Conservation (phyloP, 1,140 invertebrate genomes). For the Atta cephalotes region DNA sequence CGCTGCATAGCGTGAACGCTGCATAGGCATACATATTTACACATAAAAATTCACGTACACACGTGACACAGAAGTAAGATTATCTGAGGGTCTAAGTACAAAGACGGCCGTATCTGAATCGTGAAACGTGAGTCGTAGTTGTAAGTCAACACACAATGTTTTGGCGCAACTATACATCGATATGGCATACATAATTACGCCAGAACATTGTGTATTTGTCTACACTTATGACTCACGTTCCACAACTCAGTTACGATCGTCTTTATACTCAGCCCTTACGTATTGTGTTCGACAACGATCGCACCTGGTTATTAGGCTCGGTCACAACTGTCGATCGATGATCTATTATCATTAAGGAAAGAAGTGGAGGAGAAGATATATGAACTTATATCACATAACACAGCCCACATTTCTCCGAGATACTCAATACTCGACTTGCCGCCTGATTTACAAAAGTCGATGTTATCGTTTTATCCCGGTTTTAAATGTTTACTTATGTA, state of each 20-base stretch:
- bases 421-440: constrained; percentile 64
- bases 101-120: too few species aligned
- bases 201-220: too few species aligned
- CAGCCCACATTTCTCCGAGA: constrained; percentile 50
- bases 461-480: constrained; percentile 82
- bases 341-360: constrained; percentile 49
- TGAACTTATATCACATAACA: constrained; percentile 60
- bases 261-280: not conserved
- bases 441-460: constrained; percentile 81
- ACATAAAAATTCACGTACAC: constrained; percentile 32
- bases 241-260: too few species aligned
- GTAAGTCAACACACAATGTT: too few species aligned
- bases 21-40: constrained; percentile 43
- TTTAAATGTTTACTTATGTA: constrained; percentile 84
- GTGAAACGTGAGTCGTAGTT: too few species aligned
- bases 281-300: constrained; percentile 52
- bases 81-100: not conserved
- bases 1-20: constrained; percentile 20
- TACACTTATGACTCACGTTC: too few species aligned
- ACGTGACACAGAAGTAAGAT: constrained; percentile 27
- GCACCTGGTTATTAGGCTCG: constrained; percentile 52
- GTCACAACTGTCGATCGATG: constrained; percentile 52
- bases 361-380: constrained; percentile 13
- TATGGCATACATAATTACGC: too few species aligned
- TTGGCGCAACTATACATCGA: too few species aligned